Conservation (phyloP, 2,113 vertebrate genomes). For the Hydrolagus affinis region DNA sequence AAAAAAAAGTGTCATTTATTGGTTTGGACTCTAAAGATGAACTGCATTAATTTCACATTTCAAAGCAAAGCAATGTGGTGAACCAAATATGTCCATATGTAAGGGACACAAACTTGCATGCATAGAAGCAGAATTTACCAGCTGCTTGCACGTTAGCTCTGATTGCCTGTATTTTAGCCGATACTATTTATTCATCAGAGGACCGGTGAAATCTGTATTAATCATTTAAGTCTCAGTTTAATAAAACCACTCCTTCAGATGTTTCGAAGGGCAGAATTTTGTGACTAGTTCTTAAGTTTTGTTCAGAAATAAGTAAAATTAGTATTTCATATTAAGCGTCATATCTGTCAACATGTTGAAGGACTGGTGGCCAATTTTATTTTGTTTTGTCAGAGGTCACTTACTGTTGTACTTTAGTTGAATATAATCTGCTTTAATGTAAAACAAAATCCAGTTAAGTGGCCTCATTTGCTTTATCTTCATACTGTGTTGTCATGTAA, state of each 20-base stretch:
- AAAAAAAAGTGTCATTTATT: slow-evolving; percentile 7
- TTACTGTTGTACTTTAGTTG: slow-evolving; percentile 67
- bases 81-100: slow-evolving; percentile 21
- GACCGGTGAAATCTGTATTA: slow-evolving; percentile 52
- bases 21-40: background rate
- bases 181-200: slow-evolving; percentile 26
- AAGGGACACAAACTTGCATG: slow-evolving; percentile 16
- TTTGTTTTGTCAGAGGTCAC: slow-evolving; percentile 75
- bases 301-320: slow-evolving; percentile 7
- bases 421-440: slow-evolving; percentile 46
- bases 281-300: background rate
- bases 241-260: slow-evolving; percentile 90
- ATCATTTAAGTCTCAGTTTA: slow-evolving; percentile 93
- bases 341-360: slow-evolving; percentile 68
- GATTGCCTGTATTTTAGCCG: slow-evolving; percentile 16
- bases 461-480: slow-evolving; percentile 90
- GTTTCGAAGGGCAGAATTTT: slow-evolving; percentile 36
- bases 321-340: background rate
- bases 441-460: slow-evolving; percentile 74
- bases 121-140: slow-evolving; percentile 29
- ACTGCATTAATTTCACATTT: background rate
- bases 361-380: slow-evolving; percentile 75
- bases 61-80: background rate
- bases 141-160: slow-evolving; percentile 27
- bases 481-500: slow-evolving; percentile 86